Evolutionary conservation across 2,888 invertebrate species (phyloP), one percentile per base, ranked within the genome.

Genomic region (Liodrosophila aerea): DNA sequence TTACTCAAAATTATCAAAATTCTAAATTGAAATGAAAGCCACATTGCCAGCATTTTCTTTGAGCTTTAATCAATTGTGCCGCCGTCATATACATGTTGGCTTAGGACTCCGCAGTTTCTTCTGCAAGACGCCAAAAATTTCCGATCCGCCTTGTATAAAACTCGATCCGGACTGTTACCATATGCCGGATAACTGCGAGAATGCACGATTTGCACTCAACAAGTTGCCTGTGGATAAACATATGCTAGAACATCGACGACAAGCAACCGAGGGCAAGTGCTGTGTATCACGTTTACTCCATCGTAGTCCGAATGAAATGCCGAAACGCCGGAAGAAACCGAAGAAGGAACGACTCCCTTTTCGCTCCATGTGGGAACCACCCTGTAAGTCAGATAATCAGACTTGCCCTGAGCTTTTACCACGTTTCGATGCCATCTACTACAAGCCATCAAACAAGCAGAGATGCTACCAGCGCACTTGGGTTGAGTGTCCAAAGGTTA

Each of bases 401-500:
- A 37, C 36, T 34, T 80, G 84, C 33, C 29, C 18, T 5, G 56
- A 56, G 0, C 0, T 60, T 2, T 11, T 69, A 7, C 77, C 85
- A 0, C 82, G 78, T n/a, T 73, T 85, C 15, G 80, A 80, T 56
- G 61, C 53, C 0, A 43, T 85, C 0, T 69, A 61, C 49, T 80
- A 80, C 37, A 22, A 27, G 4, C 64, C 85, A 0, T 77, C 63
- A 5, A 9, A 68, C 16, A 69, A 67, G 40, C n/a, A 13, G 1
- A 22, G 70, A 2, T 22, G 43, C 31, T 80, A 60, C 33, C 85
- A 81, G 40, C 83, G 86, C 40, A 87, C 87, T 7, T 88, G 87
- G 88, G 12, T 54, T 0, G 76, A 78, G n/a, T 88, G 83, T 43
- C 76, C 81, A 0, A 36, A 56, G 0, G 29, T 70, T 0, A 46